Conservation (phyloP, 2,888 invertebrate species). For the Trissonchulus sp. region DNA sequence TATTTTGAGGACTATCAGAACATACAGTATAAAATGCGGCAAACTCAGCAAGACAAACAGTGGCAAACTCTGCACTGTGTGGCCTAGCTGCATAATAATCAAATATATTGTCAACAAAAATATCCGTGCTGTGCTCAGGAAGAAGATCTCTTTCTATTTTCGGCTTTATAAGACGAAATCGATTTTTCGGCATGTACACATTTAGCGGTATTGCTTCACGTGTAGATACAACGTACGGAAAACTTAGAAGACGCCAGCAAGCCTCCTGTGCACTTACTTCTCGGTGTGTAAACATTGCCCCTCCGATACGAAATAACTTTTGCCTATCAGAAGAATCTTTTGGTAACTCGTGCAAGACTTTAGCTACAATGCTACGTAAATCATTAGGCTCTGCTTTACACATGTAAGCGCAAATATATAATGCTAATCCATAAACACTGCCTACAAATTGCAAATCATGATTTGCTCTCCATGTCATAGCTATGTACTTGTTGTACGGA, state of each 20-base stretch:
- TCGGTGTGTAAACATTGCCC: neutral
- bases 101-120: neutral
- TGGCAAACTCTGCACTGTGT: neutral
- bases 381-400: slow-evolving; percentile 13
- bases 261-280: slow-evolving; percentile 17
- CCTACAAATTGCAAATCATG: neutral
- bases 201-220: neutral
- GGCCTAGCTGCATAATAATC: slow-evolving; percentile 10
- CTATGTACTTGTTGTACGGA: neutral
- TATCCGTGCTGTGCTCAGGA: neutral
- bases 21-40: neutral
- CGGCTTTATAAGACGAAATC: neutral
- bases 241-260: neutral
- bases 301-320: slow-evolving; percentile 14
- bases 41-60: neutral
- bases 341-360: slow-evolving; percentile 7
- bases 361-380: neutral
- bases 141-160: neutral
- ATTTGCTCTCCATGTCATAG: neutral
- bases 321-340: neutral
- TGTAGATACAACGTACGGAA: neutral
- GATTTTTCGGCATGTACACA: neutral
- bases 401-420: slow-evolving; percentile 23
- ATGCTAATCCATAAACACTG: neutral
- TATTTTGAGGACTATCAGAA: neutral